Evolutionary conservation across 2,113 vertebrate genomes (phyloP).

Genomic region (Hyaena hyaena): DNA sequence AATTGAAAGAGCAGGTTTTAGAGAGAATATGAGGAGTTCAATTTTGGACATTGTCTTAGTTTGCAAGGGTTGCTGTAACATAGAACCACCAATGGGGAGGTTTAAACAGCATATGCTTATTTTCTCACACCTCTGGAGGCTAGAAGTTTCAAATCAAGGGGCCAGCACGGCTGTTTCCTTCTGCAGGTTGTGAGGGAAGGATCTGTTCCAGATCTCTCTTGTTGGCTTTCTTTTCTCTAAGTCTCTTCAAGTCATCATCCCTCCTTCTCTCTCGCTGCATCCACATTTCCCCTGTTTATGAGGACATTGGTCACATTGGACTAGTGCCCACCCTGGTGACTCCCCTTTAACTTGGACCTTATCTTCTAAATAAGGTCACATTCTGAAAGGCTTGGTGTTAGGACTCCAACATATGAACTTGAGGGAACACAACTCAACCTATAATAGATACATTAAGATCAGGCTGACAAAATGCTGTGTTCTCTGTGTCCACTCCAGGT

Average conservation of each 20-base stretch:
- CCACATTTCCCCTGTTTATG: background rate
- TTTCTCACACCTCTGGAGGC: background rate
- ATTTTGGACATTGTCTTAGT: background rate
- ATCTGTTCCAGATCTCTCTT: background rate
- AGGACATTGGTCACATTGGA: background rate
- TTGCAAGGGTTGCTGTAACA: background rate
- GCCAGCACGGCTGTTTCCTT: background rate
- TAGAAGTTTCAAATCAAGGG: background rate
- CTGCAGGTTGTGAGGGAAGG: background rate
- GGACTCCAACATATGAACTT: background rate
- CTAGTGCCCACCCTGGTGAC: background rate
- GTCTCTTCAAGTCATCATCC: background rate
- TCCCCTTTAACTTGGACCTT: background rate
- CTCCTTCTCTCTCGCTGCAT: background rate
- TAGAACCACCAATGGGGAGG: no score
- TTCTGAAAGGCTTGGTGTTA: background rate
- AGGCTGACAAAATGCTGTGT: background rate
- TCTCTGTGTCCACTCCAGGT: background rate
- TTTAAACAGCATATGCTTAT: background rate
- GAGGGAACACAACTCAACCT: background rate
- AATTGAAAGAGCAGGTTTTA: background rate
- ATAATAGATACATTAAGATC: background rate
- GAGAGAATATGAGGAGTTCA: background rate
- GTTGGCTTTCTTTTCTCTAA: background rate
- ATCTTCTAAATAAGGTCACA: background rate